Evolutionary conservation across 1,140 invertebrate genomes (phyloP).

Genomic region (Tribolium madens): DNA sequence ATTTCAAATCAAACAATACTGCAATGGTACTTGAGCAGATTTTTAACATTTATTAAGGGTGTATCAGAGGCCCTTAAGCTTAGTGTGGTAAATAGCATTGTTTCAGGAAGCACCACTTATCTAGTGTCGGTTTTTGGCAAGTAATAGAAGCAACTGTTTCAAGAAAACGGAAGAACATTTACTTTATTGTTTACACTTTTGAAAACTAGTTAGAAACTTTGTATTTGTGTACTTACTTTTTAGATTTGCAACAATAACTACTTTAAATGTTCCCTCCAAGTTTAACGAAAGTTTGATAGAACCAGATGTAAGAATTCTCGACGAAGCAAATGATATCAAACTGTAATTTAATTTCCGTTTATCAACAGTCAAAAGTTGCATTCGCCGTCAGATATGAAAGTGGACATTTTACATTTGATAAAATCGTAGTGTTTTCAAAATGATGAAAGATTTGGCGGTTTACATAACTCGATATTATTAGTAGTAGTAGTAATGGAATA

Average conservation of each 20-base stretch:
- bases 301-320: neutral
- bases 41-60: conserved; percentile 37
- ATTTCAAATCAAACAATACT: conserved; percentile 10
- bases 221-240: neutral
- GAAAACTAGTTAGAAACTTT: neutral
- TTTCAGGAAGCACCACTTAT: conserved; percentile 35
- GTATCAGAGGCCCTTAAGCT: conserved; percentile 38
- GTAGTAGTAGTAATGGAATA: neutral
- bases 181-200: conserved; percentile 1
- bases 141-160: conserved; percentile 3
- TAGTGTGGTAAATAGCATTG: conserved; percentile 30
- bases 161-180: conserved; percentile 29
- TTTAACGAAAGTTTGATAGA: neutral
- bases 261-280: neutral
- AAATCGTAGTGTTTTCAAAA: too few species aligned
- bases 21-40: conserved; percentile 28
- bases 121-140: conserved; percentile 26
- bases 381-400: neutral
- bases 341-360: neutral
- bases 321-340: neutral
- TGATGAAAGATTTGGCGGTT: neutral
- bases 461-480: neutral
- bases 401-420: neutral
- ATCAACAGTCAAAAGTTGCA: neutral
- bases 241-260: neutral